Percentiles rank a stretch among this genome's conserved stretches.
phyloP scores from a whole-genome alignment of 2,797 vertebrate genomes.

The Erithacus rubecula region DNA sequence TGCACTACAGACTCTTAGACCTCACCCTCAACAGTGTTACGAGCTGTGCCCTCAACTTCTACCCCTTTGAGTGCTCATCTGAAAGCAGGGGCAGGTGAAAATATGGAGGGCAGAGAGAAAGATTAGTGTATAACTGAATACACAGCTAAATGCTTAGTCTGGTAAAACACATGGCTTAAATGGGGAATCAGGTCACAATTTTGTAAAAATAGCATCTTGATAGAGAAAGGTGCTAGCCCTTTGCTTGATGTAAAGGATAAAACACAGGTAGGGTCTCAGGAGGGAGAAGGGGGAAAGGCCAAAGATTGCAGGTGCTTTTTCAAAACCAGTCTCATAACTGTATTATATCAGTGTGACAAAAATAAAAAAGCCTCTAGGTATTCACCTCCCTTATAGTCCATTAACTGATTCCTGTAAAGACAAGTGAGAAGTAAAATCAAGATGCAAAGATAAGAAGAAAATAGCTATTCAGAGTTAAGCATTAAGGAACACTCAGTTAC shows the following conservation, averaged over 20 bases:
- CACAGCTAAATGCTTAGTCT: neutral
- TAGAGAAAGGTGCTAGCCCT: neutral
- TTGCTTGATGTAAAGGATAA: neutral
- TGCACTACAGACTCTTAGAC: neutral
- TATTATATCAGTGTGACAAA: neutral
- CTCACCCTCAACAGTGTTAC: neutral
- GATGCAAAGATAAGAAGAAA: neutral
- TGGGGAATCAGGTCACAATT: neutral
- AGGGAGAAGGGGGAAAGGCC: neutral
- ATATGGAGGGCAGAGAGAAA: neutral
- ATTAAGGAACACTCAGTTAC: neutral
- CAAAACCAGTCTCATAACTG: neutral
- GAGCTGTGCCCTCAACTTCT: neutral
- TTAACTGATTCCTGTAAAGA: neutral
- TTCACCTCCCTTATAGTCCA: neutral
- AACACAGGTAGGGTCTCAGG: neutral
- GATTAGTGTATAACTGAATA: neutral
- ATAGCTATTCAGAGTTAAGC: neutral
- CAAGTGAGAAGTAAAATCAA: neutral
- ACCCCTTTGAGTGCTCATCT: neutral
- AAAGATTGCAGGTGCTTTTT: neutral
- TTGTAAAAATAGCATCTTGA: conserved; percentile 11
- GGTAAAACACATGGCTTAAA: neutral
- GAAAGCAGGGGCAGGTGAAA: neutral
- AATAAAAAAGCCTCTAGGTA: neutral